A percentile compares a stretch with the other conserved stretches of the same genome.
phyloP scores from a whole-genome alignment of 2,797 vertebrate genomes.

The Pygocentrus nattereri region DNA sequence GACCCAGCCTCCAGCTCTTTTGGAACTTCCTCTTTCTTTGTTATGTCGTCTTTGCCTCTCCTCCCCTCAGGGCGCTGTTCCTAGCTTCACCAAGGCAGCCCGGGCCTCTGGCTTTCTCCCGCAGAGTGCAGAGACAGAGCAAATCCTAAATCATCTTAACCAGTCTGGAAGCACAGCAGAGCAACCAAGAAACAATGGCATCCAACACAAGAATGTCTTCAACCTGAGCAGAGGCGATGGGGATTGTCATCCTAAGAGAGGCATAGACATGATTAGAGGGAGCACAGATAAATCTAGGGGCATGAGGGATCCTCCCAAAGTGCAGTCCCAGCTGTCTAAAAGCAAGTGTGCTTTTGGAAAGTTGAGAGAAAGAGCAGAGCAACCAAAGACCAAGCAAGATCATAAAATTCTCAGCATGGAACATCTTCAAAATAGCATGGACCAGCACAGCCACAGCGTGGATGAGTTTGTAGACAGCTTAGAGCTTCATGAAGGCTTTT shows the following conservation, averaged over 20 bases:
- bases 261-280: neutral
- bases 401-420: conserved; percentile 5
- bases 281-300: conserved; percentile 24
- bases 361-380: conserved; percentile 13
- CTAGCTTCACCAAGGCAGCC: conserved; percentile 62
- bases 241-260: conserved; percentile 32
- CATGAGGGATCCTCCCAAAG: conserved; percentile 11
- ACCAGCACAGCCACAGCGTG: conserved; percentile 9
- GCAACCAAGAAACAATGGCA: conserved; percentile 17
- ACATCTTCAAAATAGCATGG: conserved; percentile 35
- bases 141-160: conserved; percentile 42
- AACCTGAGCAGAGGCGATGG: conserved; percentile 13
- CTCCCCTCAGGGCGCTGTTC: conserved; percentile 67
- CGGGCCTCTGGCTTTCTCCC: conserved; percentile 67
- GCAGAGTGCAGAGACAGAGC: conserved; percentile 37
- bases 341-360: conserved; percentile 20
- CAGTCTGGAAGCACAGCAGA: conserved; percentile 31
- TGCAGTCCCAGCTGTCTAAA: conserved; percentile 25
- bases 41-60: conserved; percentile 85
- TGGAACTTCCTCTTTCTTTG: conserved; percentile 87
- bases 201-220: conserved; percentile 30
- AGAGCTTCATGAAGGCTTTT: conserved; percentile 40
- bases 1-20: conserved; percentile 70
- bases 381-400: conserved; percentile 28
- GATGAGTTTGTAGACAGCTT: conserved; percentile 60